A percentile compares a stretch with the other conserved stretches of the same genome.
Evolutionary conservation across 2,113 vertebrate species (phyloP).

Genomic region (Athene cunicularia): DNA sequence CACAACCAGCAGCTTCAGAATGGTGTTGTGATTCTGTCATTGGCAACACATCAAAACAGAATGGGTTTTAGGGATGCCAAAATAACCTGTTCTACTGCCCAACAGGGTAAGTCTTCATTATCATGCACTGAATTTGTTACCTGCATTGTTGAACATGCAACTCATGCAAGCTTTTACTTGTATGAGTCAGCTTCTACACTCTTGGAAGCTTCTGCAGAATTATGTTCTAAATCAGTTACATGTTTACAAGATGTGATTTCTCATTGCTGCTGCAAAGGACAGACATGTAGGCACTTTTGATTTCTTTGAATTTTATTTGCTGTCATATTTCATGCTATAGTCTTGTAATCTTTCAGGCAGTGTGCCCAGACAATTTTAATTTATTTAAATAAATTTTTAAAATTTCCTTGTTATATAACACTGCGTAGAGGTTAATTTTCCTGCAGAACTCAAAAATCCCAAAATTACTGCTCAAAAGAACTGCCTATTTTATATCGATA

Average conservation of each 20-base stretch:
- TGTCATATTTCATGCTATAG: not conserved
- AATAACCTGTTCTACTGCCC: slow-evolving; percentile 15
- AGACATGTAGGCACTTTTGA: not conserved
- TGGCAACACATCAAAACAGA: not conserved
- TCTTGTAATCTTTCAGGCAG: not conserved
- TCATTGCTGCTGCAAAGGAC: not conserved
- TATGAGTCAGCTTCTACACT: not conserved
- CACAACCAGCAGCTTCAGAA: not conserved
- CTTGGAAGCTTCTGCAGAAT: not conserved
- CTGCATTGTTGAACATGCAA: not conserved
- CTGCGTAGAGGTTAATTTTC: not conserved
- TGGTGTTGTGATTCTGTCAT: not conserved
- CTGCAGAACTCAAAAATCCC: not conserved
- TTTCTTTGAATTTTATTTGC: not conserved
- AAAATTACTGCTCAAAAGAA: not conserved
- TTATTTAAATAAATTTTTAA: not conserved
- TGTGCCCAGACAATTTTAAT: not conserved
- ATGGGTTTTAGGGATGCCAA: not conserved
- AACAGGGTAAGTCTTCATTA: not conserved
- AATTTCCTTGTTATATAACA: not conserved
- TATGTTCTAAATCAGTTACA: not conserved
- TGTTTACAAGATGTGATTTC: not conserved
- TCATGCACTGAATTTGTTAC: not conserved
- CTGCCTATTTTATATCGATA: not conserved
- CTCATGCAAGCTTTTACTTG: not conserved